These are phyloP conservation scores for Oreochromis niloticus DNA, from an alignment of 2,113 vertebrate species.

Conservation along the genomic window DNA sequence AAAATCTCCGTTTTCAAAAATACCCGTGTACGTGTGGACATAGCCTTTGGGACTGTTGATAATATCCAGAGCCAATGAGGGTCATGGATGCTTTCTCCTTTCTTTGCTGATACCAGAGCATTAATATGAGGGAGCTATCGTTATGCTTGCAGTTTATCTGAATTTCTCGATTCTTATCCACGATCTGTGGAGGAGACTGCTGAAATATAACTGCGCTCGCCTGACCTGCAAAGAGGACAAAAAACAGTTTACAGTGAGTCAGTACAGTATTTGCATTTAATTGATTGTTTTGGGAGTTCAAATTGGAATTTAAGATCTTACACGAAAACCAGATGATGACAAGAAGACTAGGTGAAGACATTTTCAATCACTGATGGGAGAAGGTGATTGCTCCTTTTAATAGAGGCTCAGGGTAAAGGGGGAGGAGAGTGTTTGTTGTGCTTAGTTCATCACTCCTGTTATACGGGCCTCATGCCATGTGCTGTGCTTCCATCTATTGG, in stretches of 20 bases:
- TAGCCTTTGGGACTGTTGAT: rapidly evolving
- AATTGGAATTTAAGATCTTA: neutral
- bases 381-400: neutral
- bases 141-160: conserved; percentile 47
- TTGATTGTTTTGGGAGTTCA: neutral
- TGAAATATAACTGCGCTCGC: conserved; percentile 26
- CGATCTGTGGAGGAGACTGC: conserved; percentile 9
- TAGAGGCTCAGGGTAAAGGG: neutral
- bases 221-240: conserved; percentile 12
- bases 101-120: conserved; percentile 61
- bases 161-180: neutral
- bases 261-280: no score
- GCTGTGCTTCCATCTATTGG: conserved; percentile 36
- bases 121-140: rapidly evolving
- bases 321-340: conserved; percentile 14
- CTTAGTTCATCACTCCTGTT: neutral
- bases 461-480: neutral
- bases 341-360: neutral
- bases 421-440: neutral
- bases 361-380: neutral
- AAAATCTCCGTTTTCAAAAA: no score
- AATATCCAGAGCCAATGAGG: conserved; percentile 43
- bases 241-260: neutral
- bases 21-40: no score
- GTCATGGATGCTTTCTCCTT: neutral